A percentile compares a stretch with the other conserved stretches of the same genome.
Evolutionary conservation across 2,113 vertebrate genomes (phyloP).

Genomic region (Ariopsis seemanni): DNA sequence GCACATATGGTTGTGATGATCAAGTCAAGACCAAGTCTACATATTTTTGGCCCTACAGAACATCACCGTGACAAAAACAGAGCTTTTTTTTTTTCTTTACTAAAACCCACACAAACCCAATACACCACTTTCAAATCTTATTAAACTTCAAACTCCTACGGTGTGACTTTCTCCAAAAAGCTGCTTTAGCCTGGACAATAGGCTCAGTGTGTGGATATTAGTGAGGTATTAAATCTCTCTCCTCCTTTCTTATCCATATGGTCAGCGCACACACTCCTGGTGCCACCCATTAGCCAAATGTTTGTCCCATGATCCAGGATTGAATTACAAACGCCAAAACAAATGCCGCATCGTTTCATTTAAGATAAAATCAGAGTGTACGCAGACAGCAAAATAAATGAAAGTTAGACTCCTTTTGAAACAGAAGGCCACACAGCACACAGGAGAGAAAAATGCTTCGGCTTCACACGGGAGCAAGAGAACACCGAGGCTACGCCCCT

Average conservation of each 20-base stretch:
- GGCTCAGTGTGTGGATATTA: constrained; percentile 41
- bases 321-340: constrained; percentile 51
- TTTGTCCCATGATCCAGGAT: constrained; percentile 35
- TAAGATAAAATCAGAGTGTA: constrained; percentile 23
- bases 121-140: not conserved
- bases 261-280: constrained; percentile 29
- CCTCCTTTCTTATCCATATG: constrained; percentile 40
- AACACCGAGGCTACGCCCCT: constrained; percentile 52
- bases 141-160: not conserved
- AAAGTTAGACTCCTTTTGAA: not conserved
- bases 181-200: constrained; percentile 32
- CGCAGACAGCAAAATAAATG: not conserved
- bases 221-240: constrained; percentile 7
- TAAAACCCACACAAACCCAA: not conserved
- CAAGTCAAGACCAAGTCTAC: not conserved
- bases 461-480: not conserved
- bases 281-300: constrained; percentile 37
- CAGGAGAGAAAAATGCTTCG: not conserved
- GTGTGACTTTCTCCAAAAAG: not conserved
- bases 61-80: not conserved
- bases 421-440: not conserved
- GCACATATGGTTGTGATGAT: not conserved
- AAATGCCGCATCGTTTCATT: constrained; percentile 37
- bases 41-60: not conserved
- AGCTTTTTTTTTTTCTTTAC: not conserved